These are phyloP conservation scores for Poecile montanus DNA, from an alignment of 2,797 vertebrate species.

Conservation along the genomic window DNA sequence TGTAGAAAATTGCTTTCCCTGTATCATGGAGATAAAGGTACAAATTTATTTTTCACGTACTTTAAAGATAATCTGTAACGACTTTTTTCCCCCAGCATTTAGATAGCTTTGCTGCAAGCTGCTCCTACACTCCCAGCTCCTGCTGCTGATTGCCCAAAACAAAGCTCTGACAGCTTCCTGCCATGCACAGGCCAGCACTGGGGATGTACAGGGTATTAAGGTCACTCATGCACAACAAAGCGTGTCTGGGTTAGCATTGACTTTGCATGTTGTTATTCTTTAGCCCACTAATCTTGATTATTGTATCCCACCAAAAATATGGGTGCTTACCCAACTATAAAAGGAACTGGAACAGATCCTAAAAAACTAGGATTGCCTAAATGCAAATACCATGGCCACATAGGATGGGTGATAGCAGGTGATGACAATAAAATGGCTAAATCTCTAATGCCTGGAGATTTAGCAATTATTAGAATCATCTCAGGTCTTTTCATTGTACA, in stretches of 20 bases:
- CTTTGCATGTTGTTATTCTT: not conserved
- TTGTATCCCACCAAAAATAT: not conserved
- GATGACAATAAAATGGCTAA: not conserved
- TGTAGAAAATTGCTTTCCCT: not conserved
- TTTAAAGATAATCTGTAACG: not conserved
- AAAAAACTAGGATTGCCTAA: not conserved
- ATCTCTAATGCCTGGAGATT: not conserved
- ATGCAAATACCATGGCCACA: rapidly evolving
- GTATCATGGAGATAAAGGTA: not conserved
- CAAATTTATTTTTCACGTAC: not conserved
- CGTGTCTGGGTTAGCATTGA: not conserved
- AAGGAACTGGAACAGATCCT: not conserved
- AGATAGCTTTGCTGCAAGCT: not conserved
- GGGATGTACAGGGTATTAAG: slow-evolving; percentile 35
- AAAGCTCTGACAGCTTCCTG: not conserved
- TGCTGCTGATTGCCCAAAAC: not conserved
- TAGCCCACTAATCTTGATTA: not conserved
- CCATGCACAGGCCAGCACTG: not conserved
- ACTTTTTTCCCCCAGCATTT: not conserved
- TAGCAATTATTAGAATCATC: not conserved
- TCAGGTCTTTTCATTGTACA: not conserved
- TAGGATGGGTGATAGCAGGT: not conserved
- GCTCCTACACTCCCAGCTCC: not conserved
- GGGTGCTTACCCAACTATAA: not conserved
- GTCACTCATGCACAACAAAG: slow-evolving; percentile 26